These are phyloP conservation scores for Melanocharis versteri DNA, from an alignment of 2,113 vertebrate species.

Conservation along the genomic window DNA sequence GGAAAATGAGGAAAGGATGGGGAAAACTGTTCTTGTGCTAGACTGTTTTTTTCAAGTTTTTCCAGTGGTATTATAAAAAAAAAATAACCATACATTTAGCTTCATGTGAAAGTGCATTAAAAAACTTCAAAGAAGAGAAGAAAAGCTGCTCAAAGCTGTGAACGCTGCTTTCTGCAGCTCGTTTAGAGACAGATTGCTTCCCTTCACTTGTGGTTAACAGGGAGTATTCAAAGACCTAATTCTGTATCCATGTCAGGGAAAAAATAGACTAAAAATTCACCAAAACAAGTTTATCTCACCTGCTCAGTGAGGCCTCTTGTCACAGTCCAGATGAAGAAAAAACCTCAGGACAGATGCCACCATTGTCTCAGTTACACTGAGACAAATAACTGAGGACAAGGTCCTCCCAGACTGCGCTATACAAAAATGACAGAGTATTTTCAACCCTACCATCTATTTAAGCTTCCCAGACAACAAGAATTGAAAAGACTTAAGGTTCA, in stretches of 20 bases:
- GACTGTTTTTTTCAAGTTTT: constrained; percentile 45
- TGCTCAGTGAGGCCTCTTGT: background rate
- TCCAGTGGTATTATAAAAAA: constrained; percentile 12
- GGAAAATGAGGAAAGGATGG: constrained; percentile 13
- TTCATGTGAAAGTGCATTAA: background rate
- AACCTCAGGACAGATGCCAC: background rate
- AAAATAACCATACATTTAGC: background rate
- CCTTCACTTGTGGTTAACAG: background rate
- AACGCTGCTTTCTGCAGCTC: background rate
- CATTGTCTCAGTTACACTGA: background rate
- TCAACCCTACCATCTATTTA: background rate
- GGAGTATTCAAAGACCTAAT: background rate
- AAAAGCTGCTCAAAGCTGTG: background rate
- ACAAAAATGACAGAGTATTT: background rate
- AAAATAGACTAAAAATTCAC: background rate
- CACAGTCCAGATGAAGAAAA: background rate
- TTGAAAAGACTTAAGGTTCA: background rate
- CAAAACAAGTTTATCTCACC: background rate
- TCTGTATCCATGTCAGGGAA: background rate
- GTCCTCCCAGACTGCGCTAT: background rate
- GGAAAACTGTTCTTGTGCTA: constrained; percentile 4
- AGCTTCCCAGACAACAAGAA: background rate
- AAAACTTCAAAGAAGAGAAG: constrained; percentile 39
- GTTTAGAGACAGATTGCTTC: background rate
- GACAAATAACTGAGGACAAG: background rate